A percentile compares a stretch with the other conserved stretches of the same genome.
These are phyloP conservation scores for Pyrochroa serraticornis DNA, from an alignment of 2,888 invertebrate species.

Conservation along the genomic window DNA sequence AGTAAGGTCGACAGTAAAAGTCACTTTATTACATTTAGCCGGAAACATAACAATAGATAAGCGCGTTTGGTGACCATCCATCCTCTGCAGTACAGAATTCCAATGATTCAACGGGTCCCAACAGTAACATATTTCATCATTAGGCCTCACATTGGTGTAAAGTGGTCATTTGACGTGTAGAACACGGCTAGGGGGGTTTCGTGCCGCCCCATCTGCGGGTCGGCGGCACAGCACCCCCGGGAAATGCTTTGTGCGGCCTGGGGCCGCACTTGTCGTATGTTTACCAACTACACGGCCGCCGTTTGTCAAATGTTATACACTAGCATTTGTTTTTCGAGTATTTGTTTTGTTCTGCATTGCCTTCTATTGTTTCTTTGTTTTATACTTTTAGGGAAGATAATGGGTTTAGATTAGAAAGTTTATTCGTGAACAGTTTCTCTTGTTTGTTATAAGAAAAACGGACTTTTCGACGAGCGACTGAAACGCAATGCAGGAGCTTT, in stretches of 20 bases:
- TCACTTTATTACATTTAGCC: conserved; percentile 29
- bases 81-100: conserved; percentile 44
- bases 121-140: conserved; percentile 62
- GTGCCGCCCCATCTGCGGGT: conserved; percentile 30
- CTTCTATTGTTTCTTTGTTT: conserved; percentile 41
- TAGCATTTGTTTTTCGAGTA: conserved; percentile 51
- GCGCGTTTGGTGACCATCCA: conserved; percentile 31
- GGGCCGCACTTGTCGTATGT: conserved; percentile 41
- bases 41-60: conserved; percentile 37
- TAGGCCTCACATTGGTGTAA: conserved; percentile 60
- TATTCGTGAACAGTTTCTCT: conserved; percentile 26
- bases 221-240: conserved; percentile 45
- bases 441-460: conserved; percentile 10
- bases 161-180: conserved; percentile 62
- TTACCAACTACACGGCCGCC: conserved; percentile 42
- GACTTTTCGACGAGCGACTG: too few species aligned
- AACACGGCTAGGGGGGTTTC: conserved; percentile 45
- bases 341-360: conserved; percentile 38
- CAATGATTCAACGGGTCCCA: conserved; percentile 61
- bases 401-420: conserved; percentile 45
- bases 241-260: conserved; percentile 48
- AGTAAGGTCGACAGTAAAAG: conserved; percentile 30
- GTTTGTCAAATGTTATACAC: conserved; percentile 56
- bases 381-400: conserved; percentile 44
- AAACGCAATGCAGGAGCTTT: too few species aligned